Percentiles rank a stretch among this genome's conserved stretches.
Evolutionary conservation across 2,113 vertebrate genomes (phyloP).

Genomic region (Malurus melanocephalus): DNA sequence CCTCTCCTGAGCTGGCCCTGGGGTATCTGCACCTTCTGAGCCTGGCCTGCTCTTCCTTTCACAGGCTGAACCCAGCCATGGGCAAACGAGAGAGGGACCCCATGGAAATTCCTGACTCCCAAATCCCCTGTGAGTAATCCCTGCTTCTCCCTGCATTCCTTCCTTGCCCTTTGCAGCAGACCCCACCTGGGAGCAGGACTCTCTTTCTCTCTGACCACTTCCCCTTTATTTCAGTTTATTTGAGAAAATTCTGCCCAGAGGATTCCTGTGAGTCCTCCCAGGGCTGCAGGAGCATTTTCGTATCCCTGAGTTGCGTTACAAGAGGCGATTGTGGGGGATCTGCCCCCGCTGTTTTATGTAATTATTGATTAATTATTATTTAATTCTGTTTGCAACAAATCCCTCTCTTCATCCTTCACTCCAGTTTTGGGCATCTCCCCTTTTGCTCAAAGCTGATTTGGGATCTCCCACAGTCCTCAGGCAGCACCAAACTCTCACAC

Average conservation of each 20-base stretch:
- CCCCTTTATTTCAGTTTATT: not conserved
- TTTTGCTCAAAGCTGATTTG: not conserved
- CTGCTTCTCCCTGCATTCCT: not conserved
- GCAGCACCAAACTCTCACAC: not conserved
- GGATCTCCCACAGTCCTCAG: not conserved
- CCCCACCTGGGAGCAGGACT: not conserved
- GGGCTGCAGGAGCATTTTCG: not conserved
- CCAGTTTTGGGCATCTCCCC: too few relatives aligned
- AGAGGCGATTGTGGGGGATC: not conserved
- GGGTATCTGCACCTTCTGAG: fast-evolving
- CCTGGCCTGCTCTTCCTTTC: not conserved
- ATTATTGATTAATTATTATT: too few relatives aligned
- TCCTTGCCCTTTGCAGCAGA: not conserved
- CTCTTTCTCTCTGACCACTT: too few relatives aligned
- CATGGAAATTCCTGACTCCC: not conserved
- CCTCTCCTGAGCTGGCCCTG: not conserved
- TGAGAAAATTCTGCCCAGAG: not conserved
- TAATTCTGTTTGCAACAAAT: not conserved
- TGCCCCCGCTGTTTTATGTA: not conserved
- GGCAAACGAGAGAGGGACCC: not conserved
- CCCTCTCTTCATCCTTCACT: not conserved
- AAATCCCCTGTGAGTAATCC: conserved; percentile 29
- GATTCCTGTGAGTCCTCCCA: not conserved
- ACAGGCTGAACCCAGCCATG: not conserved
- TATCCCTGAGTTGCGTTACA: not conserved